A percentile compares a stretch with the other conserved stretches of the same genome.
phyloP scores from a whole-genome alignment of 2,888 invertebrate genomes.

The Holacanthella duospinosa region DNA sequence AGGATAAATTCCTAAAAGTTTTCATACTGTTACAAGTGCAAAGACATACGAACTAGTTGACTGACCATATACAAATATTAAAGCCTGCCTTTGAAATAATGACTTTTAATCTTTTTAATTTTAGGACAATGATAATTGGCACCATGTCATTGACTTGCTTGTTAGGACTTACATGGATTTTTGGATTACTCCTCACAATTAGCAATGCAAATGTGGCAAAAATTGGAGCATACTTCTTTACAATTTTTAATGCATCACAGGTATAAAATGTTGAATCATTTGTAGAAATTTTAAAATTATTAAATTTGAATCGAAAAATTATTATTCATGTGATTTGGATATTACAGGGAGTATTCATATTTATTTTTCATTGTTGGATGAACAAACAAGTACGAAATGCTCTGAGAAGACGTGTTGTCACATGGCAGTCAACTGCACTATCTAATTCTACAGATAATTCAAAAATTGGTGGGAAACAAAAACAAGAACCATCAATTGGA shows the following conservation, averaged over 20 bases:
- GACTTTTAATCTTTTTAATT: background rate
- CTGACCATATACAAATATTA: background rate
- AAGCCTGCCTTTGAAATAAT: background rate
- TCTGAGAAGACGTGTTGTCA: background rate
- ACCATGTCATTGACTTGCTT: background rate
- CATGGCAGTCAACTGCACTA: background rate
- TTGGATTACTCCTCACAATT: background rate
- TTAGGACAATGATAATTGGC: background rate
- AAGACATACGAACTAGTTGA: background rate
- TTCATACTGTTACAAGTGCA: no score
- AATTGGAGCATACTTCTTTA: background rate
- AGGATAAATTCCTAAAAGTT: no score
- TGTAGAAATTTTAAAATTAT: no score
- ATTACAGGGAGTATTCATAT: background rate
- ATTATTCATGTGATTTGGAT: background rate
- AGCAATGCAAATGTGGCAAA: background rate
- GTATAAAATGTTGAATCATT: no score
- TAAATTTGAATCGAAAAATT: background rate
- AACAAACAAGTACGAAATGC: conserved; percentile 2
- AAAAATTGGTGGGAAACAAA: background rate
- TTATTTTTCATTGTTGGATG: background rate
- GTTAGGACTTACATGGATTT: background rate
- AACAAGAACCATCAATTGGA: no score
- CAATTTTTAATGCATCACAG: conserved; percentile 4
- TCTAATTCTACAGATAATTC: background rate